Conservation (phyloP, 1,140 invertebrate species). For the Berghia stephanieae region DNA sequence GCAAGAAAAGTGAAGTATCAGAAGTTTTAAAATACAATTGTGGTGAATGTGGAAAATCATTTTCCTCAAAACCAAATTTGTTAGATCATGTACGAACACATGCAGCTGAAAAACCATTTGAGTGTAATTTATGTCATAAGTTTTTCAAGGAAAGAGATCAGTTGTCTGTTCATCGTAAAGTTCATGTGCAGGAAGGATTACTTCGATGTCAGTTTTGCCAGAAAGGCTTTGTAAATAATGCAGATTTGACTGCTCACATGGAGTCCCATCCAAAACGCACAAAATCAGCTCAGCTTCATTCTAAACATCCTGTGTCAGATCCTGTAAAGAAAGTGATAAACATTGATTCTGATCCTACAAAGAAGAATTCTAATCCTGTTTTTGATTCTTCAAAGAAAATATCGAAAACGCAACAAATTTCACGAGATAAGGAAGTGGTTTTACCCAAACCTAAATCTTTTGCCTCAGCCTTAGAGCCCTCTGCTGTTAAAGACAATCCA, state of each 20-base stretch:
- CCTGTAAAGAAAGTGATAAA: no score
- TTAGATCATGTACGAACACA: slow-evolving; percentile 29
- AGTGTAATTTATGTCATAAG: slow-evolving; percentile 34
- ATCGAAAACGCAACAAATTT: no score
- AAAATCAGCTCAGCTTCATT: not conserved
- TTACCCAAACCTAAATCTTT: no score
- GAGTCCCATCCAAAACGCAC: slow-evolving; percentile 24
- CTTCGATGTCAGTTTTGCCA: slow-evolving; percentile 27
- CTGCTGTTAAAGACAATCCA: no score
- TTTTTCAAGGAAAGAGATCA: slow-evolving; percentile 27
- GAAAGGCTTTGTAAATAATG: slow-evolving; percentile 28
- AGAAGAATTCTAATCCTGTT: no score
- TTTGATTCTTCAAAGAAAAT: no score
- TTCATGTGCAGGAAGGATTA: slow-evolving; percentile 18
- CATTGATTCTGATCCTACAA: no score
- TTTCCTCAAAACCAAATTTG: slow-evolving; percentile 12
- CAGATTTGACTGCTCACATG: slow-evolving; percentile 24
- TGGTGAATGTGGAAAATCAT: slow-evolving; percentile 27
- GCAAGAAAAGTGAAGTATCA: no score
- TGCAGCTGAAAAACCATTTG: slow-evolving; percentile 28
- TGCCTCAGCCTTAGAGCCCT: no score
- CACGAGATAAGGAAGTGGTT: no score
- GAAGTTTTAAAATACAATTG: slow-evolving; percentile 32
- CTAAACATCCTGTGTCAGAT: no score
- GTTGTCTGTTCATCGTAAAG: slow-evolving; percentile 26